phyloP scores from a whole-genome alignment of 1,140 invertebrate genomes.

The Lordiphosa clarofinis region DNA sequence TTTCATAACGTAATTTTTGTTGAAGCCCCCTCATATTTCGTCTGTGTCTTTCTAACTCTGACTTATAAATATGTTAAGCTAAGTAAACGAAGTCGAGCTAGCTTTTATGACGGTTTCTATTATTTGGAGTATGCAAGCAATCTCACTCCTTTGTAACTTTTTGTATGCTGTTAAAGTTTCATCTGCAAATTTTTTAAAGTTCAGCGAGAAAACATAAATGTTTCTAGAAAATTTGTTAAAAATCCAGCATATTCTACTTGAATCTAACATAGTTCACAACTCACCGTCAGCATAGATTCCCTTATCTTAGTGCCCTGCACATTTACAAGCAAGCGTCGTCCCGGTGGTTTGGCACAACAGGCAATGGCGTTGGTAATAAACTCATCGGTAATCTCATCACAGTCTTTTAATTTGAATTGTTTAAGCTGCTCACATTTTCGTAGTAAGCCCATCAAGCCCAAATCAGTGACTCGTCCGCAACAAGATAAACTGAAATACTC shows the following conservation, averaged over 20 bases:
- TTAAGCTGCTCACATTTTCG: slow-evolving; percentile 36
- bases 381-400: slow-evolving; percentile 48
- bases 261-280: not conserved
- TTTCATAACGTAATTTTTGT: no score
- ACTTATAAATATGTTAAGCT: no score
- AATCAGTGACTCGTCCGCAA: slow-evolving; percentile 43
- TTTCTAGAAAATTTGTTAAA: no score
- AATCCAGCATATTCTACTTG: not conserved
- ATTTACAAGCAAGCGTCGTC: slow-evolving; percentile 33
- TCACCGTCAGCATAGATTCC: slow-evolving; percentile 22
- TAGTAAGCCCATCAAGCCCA: slow-evolving; percentile 40
- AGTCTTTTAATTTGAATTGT: slow-evolving; percentile 36
- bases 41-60: no score
- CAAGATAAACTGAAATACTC: slow-evolving; percentile 22
- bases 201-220: no score
- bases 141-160: no score
- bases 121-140: no score
- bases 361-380: slow-evolving; percentile 49
- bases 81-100: no score
- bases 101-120: no score
- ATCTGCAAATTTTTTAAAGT: no score
- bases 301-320: slow-evolving; percentile 38
- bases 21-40: no score
- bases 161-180: no score
- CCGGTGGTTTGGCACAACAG: slow-evolving; percentile 33